Evolutionary conservation across 2,797 vertebrate genomes (phyloP).

Genomic region (Acestrorhynchus altus): DNA sequence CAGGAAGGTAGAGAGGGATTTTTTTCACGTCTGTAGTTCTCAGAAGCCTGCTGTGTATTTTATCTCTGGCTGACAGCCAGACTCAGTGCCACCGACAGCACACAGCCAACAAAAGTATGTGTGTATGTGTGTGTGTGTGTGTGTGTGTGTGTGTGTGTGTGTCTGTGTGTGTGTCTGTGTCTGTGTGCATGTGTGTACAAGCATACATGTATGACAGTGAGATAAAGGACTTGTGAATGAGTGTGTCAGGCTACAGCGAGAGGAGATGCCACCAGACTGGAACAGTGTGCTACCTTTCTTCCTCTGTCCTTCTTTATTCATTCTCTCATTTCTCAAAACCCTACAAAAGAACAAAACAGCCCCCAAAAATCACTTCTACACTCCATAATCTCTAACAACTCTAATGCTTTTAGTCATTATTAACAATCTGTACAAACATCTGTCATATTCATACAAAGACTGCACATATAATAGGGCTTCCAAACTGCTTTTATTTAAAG

Average conservation of each 20-base stretch:
- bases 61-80: background rate
- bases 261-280: background rate
- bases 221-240: slow-evolving; percentile 9
- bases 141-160: background rate
- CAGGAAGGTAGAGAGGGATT: background rate
- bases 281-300: background rate
- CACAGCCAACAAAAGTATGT: background rate
- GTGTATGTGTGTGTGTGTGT: background rate
- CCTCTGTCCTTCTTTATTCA: background rate
- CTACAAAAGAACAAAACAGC: background rate
- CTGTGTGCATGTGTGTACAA: background rate
- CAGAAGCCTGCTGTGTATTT: slow-evolving; percentile 4
- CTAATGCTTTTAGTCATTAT: background rate
- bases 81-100: background rate
- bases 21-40: background rate
- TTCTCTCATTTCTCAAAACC: background rate
- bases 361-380: background rate
- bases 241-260: background rate
- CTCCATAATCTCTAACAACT: background rate
- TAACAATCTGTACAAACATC: background rate
- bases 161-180: no score
- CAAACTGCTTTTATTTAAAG: background rate
- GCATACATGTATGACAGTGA: slow-evolving; percentile 2
- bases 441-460: background rate
- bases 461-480: background rate